Evolutionary conservation across 2,888 invertebrate genomes (phyloP), one percentile per base, ranked within the genome.

Genomic region (Automeris io): DNA sequence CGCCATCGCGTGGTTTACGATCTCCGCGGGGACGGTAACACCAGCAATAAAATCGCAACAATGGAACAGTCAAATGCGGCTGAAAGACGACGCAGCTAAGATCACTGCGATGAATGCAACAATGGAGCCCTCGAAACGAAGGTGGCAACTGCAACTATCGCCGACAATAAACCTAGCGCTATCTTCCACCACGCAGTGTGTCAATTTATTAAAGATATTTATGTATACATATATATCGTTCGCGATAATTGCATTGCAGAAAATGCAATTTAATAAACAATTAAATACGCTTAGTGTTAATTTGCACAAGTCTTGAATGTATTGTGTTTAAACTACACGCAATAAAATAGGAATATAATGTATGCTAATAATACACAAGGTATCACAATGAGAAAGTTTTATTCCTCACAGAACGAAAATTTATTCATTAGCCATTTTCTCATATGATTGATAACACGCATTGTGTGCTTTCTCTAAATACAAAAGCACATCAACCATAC

Each of bases 1-100:
- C 60, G 78, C 73, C 65, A 69, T 68, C 64, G 76, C 74, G 63
- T 80, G 68, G 63, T 86, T 86, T 86, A 86, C 76, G 83, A 81
- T 61, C 76, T 55, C 66, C 72, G 69, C 73, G 70, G 73, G 62
- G 77, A 79, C 82, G 71, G 79, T 81, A 82, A 83, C 80, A 85
- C 83, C 80, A 60, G 79, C 83, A 73, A 83, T 86, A 86, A 86
- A 85, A 80, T 74, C 57, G 70, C 79, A 85, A 86, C 85, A 86
- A 86, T 85, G 85, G 81, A 76, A 79, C 71, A 70, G 81, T 75
- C 73, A 74, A 77, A 82, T 80, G 80, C 74, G 76, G 74, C 80
- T 76, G 71, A 79, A 75, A 77, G 74, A 69, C 75, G 75, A 70
- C 72, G 76, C 74, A 70, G 75, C 75, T 78, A 73, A 68, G 70